Percentiles rank a stretch among this genome's conserved stretches.
phyloP scores from a whole-genome alignment of 2,888 invertebrate species.

The Netelia inedita region DNA sequence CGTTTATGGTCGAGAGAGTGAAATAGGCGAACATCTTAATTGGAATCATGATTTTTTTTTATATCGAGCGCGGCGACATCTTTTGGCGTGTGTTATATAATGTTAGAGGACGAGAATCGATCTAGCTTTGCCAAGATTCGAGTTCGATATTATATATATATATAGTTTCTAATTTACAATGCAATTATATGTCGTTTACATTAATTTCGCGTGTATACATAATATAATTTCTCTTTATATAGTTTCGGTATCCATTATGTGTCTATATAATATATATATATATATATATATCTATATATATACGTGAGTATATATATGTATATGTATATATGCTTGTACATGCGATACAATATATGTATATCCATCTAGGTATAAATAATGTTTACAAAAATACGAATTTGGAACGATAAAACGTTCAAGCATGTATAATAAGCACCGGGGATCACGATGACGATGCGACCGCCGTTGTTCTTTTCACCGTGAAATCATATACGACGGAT shows the following conservation, averaged over 20 bases:
- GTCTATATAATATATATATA: conserved; percentile 50
- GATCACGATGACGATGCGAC: conserved; percentile 65
- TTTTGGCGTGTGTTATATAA: background rate
- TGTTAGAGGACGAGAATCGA: conserved; percentile 14
- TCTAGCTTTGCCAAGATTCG: conserved; percentile 23
- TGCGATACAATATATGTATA: conserved; percentile 64
- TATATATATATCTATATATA: conserved; percentile 41
- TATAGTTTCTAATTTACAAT: conserved; percentile 45
- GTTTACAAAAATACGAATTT: conserved; percentile 85
- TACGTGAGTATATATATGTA: conserved; percentile 50
- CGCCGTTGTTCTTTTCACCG: conserved; percentile 46
- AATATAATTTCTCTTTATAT: conserved; percentile 63
- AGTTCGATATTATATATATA: conserved; percentile 13
- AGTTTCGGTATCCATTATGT: conserved; percentile 58
- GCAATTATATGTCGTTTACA: conserved; percentile 34
- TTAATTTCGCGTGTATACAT: conserved; percentile 57
- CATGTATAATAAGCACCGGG: conserved; percentile 70
- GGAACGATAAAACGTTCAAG: conserved; percentile 81
- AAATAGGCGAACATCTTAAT: background rate
- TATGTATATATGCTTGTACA: conserved; percentile 63
- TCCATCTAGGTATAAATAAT: conserved; percentile 80
- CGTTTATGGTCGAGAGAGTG: background rate
- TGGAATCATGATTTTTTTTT: conserved; percentile 1
- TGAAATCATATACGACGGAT: conserved; percentile 50
- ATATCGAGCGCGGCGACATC: background rate